A percentile compares a stretch with the other conserved stretches of the same genome.
Evolutionary conservation across 2,797 vertebrate species (phyloP).

Genomic region (Melanotaenia trifasciata): DNA sequence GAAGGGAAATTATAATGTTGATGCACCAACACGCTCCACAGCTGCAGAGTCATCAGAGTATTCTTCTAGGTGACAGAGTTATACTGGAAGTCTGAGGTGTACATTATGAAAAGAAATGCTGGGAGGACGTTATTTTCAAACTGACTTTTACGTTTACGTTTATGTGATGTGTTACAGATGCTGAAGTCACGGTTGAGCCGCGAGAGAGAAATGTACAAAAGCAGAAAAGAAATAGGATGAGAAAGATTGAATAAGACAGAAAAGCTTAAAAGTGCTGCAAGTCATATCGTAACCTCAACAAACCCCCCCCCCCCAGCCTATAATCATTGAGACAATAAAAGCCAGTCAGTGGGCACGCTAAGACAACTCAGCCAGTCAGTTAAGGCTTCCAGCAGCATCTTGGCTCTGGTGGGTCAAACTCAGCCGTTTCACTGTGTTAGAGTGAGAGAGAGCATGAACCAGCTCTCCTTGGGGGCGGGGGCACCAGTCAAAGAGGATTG

Average conservation of each 20-base stretch:
- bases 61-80: not conserved
- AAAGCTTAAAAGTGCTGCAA: constrained; percentile 55
- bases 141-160: not conserved
- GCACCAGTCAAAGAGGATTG: constrained; percentile 60
- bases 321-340: constrained; percentile 53
- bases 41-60: too few species aligned
- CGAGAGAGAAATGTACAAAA: constrained; percentile 22
- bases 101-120: too few species aligned
- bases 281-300: constrained; percentile 61
- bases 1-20: too few species aligned
- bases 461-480: constrained; percentile 31
- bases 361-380: constrained; percentile 55
- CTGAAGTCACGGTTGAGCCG: not conserved
- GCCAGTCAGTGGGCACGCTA: constrained; percentile 37
- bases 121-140: not conserved
- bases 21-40: too few species aligned
- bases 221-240: constrained; percentile 29
- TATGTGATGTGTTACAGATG: not conserved
- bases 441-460: not conserved
- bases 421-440: constrained; percentile 15
- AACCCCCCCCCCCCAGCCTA: constrained; percentile 21
- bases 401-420: constrained; percentile 44
- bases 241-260: constrained; percentile 44
- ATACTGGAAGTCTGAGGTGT: not conserved
- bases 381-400: constrained; percentile 62